Evolutionary conservation across 1,140 invertebrate species (phyloP).

Genomic region (Drosophila erecta): DNA sequence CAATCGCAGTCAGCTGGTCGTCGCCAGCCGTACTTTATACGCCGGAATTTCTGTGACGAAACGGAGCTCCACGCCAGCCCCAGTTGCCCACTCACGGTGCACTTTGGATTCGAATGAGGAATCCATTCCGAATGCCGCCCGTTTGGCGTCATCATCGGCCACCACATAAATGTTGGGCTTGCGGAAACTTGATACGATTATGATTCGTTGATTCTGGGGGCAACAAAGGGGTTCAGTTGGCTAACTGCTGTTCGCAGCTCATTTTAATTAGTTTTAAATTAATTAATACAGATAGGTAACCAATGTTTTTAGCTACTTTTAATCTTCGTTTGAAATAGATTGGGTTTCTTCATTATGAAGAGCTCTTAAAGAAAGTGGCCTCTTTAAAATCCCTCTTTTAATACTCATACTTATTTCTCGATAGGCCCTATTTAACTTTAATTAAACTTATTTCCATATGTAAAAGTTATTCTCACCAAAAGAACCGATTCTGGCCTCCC

Average conservation of each 20-base stretch:
- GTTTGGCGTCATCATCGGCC: constrained; percentile 44
- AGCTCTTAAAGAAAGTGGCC: too few relatives aligned
- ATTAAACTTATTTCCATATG: not conserved
- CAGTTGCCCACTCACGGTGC: constrained; percentile 57
- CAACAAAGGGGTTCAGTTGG: constrained; percentile 5
- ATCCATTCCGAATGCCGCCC: constrained; percentile 32
- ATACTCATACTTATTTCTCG: not conserved
- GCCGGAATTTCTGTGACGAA: constrained; percentile 80
- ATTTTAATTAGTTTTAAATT: too few relatives aligned
- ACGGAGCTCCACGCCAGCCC: constrained; percentile 30
- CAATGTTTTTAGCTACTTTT: not conserved
- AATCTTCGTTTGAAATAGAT: too few relatives aligned
- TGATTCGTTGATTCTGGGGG: constrained; percentile 7
- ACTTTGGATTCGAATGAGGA: constrained; percentile 44
- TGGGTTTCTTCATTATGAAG: too few relatives aligned
- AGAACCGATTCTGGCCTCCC: not conserved
- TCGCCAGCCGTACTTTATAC: constrained; percentile 46
- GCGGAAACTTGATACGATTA: constrained; percentile 33
- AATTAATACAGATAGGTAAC: too few relatives aligned
- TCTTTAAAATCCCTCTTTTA: too few relatives aligned
- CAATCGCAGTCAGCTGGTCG: constrained; percentile 50
- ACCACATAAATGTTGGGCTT: constrained; percentile 11
- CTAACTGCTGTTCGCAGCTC: constrained; percentile 3
- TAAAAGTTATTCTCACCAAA: not conserved
- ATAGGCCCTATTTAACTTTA: not conserved